Conservation (phyloP, 1,140 invertebrate species). For the Leptinotarsa lineolata region DNA sequence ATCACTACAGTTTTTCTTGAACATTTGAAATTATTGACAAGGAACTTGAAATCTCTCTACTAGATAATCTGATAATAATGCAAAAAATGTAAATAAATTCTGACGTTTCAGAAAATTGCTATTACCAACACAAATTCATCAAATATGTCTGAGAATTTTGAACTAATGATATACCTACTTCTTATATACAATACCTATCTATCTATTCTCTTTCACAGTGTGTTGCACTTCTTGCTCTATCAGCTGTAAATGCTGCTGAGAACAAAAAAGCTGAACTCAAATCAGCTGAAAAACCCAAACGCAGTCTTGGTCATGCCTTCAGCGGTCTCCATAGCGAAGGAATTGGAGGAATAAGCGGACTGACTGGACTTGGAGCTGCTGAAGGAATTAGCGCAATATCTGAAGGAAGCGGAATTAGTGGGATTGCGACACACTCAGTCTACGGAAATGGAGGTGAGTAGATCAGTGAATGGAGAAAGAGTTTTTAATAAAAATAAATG, state of each 20-base stretch:
- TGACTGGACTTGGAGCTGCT: neutral
- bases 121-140: too few relatives aligned
- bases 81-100: too few relatives aligned
- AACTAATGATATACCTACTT: too few relatives aligned
- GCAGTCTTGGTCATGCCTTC: constrained; percentile 10
- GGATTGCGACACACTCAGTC: neutral
- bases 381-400: neutral
- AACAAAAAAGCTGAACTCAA: neutral
- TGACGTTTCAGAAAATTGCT: too few relatives aligned
- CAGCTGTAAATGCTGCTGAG: constrained; percentile 3
- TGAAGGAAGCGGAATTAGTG: neutral
- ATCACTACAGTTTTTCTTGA: too few relatives aligned
- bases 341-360: neutral
- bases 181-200: neutral
- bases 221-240: constrained; percentile 21
- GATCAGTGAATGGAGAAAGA: neutral
- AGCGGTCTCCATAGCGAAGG: neutral
- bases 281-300: constrained; percentile 14
- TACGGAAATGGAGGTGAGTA: neutral
- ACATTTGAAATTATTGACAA: too few relatives aligned
- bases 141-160: too few relatives aligned
- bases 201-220: constrained; percentile 10
- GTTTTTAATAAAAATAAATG: too few relatives aligned
- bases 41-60: too few relatives aligned
- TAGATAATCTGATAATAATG: too few relatives aligned